These are phyloP conservation scores for Paratilapia polleni DNA, from an alignment of 2,113 vertebrate species.

Conservation along the genomic window DNA sequence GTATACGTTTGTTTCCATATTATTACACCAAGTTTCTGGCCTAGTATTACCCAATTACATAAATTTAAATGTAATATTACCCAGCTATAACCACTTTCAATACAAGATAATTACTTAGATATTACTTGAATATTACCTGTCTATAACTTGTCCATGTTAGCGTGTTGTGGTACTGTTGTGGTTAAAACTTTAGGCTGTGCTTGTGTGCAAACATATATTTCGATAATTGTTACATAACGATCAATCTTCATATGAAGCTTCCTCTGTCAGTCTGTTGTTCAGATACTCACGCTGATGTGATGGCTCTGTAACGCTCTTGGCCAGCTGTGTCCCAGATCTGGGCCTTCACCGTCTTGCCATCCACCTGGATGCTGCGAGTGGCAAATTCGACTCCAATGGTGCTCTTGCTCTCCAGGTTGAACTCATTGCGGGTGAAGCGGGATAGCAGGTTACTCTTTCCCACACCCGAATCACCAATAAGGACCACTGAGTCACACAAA, in stretches of 20 bases:
- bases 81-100: no score
- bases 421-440: constrained; percentile 80
- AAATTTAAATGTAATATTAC: no score
- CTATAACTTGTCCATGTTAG: no score
- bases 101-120: no score
- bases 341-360: constrained; percentile 92
- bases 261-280: not conserved
- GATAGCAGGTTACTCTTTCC: constrained; percentile 81
- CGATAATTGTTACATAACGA: not conserved
- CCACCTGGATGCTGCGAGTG: constrained; percentile 80
- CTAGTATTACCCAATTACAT: no score
- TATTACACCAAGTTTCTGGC: no score
- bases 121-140: no score
- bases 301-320: constrained; percentile 93
- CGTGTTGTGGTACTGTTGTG: no score
- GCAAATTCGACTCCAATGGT: constrained; percentile 81
- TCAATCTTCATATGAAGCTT: not conserved
- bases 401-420: constrained; percentile 82
- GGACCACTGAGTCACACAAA: constrained; percentile 83
- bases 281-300: constrained; percentile 91
- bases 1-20: no score
- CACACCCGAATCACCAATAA: constrained; percentile 88
- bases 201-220: no score
- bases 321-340: constrained; percentile 97
- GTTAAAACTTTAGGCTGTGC: no score